Evolutionary conservation across 2,113 vertebrate species (phyloP), one percentile per base, ranked within the genome.

Genomic region (Tretioscincus oriximinensis): DNA sequence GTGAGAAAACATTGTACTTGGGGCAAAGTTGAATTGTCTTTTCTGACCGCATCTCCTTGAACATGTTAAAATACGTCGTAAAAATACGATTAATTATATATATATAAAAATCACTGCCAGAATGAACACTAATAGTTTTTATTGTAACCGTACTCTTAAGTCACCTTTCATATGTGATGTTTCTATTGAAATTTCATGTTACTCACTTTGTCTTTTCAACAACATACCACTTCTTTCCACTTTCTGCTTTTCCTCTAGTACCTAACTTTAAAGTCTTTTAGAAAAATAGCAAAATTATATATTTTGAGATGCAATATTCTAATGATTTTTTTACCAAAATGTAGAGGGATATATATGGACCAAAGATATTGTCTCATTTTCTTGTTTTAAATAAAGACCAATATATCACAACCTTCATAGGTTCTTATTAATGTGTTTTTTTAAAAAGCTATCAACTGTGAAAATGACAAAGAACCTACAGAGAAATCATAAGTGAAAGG

Each of bases 291-390:
- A 58, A 18, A 58, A 58, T 18, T 14, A 58, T 58, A 58, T 58
- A 16, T 58, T 58, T 58, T 54, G 18, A 58, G 54, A 58, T 58
- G 54, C 54, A 58, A 58, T 18, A 58, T 58, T 18, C 18, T 58
- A 58, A 58, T 58, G 54, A 58, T 18, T 58, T 58, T 54, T 58
- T 58, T 58, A 58, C 54, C 54, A 58, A 58, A 58, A 16, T 58
- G 54, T 58, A 18, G 54, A 18, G 54, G 54, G 54, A 18, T 18
- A 16, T 58, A 58, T 18, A 58, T 58, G 54, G 90, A 93, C 90
- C 90, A 92, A 93, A 91, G 89, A 92, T 85, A 51, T 80, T 0
- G 1, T 82, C 77, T 82, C 82, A 18, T 85, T 88, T 86, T 87
- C 74, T 88, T 87, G 85, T 83, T 92, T 89, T 90, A 86, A 90